Evolutionary conservation across 2,888 invertebrate species (phyloP).

Genomic region (Acleris emargana): DNA sequence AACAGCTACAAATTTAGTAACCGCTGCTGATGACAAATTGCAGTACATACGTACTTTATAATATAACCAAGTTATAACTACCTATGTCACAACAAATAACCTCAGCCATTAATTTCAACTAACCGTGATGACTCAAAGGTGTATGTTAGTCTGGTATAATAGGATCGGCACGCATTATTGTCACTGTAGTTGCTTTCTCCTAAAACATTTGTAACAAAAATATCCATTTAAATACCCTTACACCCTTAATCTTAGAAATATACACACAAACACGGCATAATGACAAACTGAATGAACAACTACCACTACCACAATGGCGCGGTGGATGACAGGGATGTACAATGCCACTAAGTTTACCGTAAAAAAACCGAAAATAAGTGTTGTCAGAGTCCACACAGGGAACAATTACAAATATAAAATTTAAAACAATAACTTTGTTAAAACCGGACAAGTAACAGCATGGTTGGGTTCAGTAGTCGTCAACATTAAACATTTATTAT

Average conservation of each 20-base stretch:
- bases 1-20: conserved; percentile 44
- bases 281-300: conserved; percentile 65
- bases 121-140: conserved; percentile 79
- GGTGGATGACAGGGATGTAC: conserved; percentile 67
- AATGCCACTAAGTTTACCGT: conserved; percentile 27
- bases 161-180: conserved; percentile 81
- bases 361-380: conserved; percentile 48
- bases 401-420: too few relatives aligned
- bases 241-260: conserved; percentile 62
- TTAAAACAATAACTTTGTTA: too few relatives aligned
- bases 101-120: conserved; percentile 76
- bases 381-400: background rate
- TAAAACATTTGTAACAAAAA: conserved; percentile 71
- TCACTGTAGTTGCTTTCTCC: conserved; percentile 70
- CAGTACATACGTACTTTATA: conserved; percentile 53
- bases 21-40: conserved; percentile 64
- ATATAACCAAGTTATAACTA: conserved; percentile 51
- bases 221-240: conserved; percentile 61
- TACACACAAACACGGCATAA: conserved; percentile 64
- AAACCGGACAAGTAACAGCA: too few relatives aligned
- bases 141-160: conserved; percentile 75
- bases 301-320: conserved; percentile 73
- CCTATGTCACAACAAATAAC: conserved; percentile 80
- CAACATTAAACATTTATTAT: too few relatives aligned
- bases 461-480: too few relatives aligned